phyloP scores from a whole-genome alignment of 2,888 invertebrate genomes.

The Clanis bilineata region DNA sequence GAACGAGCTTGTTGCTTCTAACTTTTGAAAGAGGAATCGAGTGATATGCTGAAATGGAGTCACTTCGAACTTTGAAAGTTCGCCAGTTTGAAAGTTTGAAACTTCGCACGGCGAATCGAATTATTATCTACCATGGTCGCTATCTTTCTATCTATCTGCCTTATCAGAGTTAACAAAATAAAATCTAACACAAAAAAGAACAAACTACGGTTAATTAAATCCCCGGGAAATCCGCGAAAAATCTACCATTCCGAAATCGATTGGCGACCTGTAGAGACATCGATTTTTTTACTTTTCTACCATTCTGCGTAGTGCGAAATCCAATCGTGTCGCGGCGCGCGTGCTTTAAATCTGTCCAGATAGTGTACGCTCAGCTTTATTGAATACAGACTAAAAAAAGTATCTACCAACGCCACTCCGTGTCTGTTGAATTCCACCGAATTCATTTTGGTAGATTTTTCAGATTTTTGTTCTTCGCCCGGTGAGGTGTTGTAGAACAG shows the following conservation, averaged over 20 bases:
- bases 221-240: neutral
- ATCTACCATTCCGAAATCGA: neutral
- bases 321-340: slow-evolving; percentile 25
- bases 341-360: slow-evolving; percentile 27
- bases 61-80: too few species aligned
- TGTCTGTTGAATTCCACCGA: neutral
- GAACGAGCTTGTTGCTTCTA: too few species aligned
- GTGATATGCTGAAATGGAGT: too few species aligned
- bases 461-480: neutral
- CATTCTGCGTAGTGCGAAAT: slow-evolving; percentile 23
- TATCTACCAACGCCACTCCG: neutral
- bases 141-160: too few species aligned
- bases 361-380: neutral
- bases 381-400: neutral
- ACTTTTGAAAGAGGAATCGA: too few species aligned
- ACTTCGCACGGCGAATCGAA: too few species aligned
- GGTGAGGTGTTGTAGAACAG: too few species aligned
- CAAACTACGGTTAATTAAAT: slow-evolving; percentile 9
- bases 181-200: neutral
- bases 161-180: too few species aligned
- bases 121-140: too few species aligned
- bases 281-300: neutral
- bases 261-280: neutral
- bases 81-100: too few species aligned
- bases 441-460: neutral